Conservation (phyloP, 2,113 vertebrate species). For the Galemys pyrenaicus region DNA sequence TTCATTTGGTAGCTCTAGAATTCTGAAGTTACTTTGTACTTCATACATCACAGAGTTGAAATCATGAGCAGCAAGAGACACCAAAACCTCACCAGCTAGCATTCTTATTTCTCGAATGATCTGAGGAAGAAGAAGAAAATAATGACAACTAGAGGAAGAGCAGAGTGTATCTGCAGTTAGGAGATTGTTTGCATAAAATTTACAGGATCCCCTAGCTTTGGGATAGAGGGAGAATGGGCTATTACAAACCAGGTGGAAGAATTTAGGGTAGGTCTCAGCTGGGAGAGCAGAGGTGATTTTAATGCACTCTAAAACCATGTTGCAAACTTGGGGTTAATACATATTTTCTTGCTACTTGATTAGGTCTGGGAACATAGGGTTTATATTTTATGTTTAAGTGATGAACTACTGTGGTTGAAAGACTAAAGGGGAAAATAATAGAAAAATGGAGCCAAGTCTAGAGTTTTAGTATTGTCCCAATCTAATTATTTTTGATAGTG, state of each 20-base stretch:
- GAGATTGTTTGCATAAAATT: background rate
- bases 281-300: background rate
- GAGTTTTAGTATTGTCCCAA: background rate
- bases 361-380: background rate
- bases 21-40: constrained; percentile 73
- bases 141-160: background rate
- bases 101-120: constrained; percentile 70
- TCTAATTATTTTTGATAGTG: background rate
- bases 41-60: constrained; percentile 80
- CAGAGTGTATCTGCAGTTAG: background rate
- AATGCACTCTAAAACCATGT: background rate
- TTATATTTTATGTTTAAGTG: background rate
- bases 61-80: constrained; percentile 76
- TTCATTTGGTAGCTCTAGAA: constrained; percentile 75
- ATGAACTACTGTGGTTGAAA: background rate
- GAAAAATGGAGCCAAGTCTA: background rate
- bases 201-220: background rate
- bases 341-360: background rate
- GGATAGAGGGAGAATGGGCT: background rate
- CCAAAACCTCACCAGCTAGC: constrained; percentile 73
- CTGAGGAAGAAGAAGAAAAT: constrained; percentile 49
- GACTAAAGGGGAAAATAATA: background rate
- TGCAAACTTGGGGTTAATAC: background rate
- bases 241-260: background rate
- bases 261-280: background rate